Conservation (phyloP, 2,888 invertebrate genomes). For the Penaeus monodon region DNA sequence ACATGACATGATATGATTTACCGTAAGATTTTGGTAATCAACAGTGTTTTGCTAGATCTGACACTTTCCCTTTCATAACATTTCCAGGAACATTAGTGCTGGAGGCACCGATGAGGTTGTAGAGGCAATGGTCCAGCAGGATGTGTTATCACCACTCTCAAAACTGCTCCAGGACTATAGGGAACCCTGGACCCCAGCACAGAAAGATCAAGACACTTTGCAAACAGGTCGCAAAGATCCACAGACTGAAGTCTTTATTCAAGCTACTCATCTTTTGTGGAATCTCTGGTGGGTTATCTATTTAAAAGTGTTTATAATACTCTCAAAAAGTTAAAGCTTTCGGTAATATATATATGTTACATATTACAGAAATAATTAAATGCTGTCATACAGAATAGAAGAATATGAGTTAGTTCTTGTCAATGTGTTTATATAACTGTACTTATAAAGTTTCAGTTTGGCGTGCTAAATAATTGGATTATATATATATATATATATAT, state of each 20-base stretch:
- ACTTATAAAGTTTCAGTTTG: no score
- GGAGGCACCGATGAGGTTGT: constrained; percentile 53
- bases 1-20: no score
- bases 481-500: no score
- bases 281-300: constrained; percentile 48
- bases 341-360: neutral
- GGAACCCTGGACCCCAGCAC: constrained; percentile 31
- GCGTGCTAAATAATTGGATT: no score
- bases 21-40: neutral
- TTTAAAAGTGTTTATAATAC: neutral
- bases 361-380: neutral
- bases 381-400: no score
- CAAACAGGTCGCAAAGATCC: constrained; percentile 34
- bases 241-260: constrained; percentile 41
- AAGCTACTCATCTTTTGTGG: constrained; percentile 53
- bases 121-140: constrained; percentile 49
- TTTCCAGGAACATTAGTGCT: constrained; percentile 47
- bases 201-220: constrained; percentile 30
- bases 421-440: no score
- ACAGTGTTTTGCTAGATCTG: neutral
- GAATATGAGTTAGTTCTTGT: no score
- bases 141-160: constrained; percentile 40
- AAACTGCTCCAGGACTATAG: constrained; percentile 44
- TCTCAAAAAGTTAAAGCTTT: neutral
- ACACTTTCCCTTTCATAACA: neutral